Percentiles rank a stretch among this genome's conserved stretches.
phyloP scores from a whole-genome alignment of 2,888 invertebrate species.

The Neoascia interrupta region DNA sequence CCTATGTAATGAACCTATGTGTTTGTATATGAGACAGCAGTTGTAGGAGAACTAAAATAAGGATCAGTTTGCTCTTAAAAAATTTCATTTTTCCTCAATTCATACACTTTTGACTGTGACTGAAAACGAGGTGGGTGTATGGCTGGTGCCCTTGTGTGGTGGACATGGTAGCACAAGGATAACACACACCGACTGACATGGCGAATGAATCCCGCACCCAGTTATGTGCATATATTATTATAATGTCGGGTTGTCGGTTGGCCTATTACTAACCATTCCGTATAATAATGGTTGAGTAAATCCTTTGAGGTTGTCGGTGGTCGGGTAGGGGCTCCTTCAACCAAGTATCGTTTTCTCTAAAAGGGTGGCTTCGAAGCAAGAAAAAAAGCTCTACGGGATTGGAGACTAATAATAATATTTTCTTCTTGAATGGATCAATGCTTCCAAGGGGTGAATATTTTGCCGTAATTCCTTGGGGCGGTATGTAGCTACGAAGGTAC shows the following conservation, averaged over 20 bases:
- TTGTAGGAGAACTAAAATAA: conserved; percentile 33
- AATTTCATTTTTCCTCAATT: conserved; percentile 31
- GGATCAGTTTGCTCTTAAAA: background rate
- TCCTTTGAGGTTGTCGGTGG: conserved; percentile 61
- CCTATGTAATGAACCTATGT: background rate
- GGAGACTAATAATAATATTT: conserved; percentile 68
- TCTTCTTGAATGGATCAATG: conserved; percentile 66
- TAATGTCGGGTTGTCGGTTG: conserved; percentile 66
- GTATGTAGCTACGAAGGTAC: conserved; percentile 36
- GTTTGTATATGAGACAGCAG: conserved; percentile 12
- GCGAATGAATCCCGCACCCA: conserved; percentile 25
- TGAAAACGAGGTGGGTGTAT: too few relatives aligned
- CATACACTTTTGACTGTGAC: conserved; percentile 29
- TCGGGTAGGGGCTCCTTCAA: conserved; percentile 20
- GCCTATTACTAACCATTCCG: conserved; percentile 69
- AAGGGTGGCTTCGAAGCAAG: conserved; percentile 42
- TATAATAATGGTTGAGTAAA: conserved; percentile 69
- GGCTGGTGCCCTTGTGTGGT: background rate
- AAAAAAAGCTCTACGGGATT: conserved; percentile 53
- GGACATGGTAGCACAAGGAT: conserved; percentile 3
- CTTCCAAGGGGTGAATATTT: conserved; percentile 45
- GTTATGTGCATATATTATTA: conserved; percentile 63
- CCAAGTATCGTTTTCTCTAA: conserved; percentile 51
- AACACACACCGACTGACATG: conserved; percentile 12
- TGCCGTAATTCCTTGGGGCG: conserved; percentile 47